These are phyloP conservation scores for Tenodera sinensis DNA, from an alignment of 2,888 invertebrate species.

Conservation along the genomic window DNA sequence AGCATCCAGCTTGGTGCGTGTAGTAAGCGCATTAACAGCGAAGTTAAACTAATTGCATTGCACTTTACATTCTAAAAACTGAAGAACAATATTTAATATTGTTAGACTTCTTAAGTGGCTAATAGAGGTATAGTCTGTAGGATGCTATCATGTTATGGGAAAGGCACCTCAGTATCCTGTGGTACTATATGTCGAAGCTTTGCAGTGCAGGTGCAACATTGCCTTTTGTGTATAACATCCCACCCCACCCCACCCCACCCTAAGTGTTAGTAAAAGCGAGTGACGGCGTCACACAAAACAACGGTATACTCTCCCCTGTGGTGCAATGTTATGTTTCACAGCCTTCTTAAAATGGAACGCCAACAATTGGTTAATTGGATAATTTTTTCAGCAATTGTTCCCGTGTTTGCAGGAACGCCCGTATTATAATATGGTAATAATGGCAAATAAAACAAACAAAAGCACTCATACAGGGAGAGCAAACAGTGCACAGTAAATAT, in stretches of 20 bases:
- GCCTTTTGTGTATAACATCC: not conserved
- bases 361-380: conserved; percentile 20
- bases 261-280: not conserved
- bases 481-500: conserved; percentile 11
- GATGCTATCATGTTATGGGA: no score
- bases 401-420: not conserved
- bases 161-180: no score
- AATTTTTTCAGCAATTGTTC: conserved; percentile 7
- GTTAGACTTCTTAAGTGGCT: no score
- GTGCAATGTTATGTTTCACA: not conserved
- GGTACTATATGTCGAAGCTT: not conserved
- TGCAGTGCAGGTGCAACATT: not conserved
- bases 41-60: no score
- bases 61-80: no score
- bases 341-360: conserved; percentile 14
- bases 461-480: not conserved
- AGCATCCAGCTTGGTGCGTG: no score
- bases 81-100: no score
- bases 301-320: not conserved
- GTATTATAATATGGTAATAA: conserved; percentile 18
- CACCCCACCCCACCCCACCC: not conserved
- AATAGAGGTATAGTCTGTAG: no score
- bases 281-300: not conserved
- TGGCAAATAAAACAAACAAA: conserved; percentile 16
- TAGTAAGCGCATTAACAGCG: no score